Evolutionary conservation across 2,888 invertebrate genomes (phyloP), one percentile per base, ranked within the genome.

Genomic region (Lepidochitona cinerea): DNA sequence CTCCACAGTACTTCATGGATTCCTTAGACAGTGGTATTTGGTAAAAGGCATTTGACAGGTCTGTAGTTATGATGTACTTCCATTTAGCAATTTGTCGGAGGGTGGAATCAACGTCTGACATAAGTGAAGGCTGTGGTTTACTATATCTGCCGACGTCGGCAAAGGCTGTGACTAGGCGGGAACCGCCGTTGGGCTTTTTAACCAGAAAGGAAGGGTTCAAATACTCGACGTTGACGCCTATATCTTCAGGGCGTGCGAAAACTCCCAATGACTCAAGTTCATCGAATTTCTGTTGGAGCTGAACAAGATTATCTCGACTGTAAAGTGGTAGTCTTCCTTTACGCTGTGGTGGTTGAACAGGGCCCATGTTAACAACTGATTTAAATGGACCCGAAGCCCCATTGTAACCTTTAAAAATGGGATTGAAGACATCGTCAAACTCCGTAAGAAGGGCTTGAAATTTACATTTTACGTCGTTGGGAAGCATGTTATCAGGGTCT

Each of bases 121-220:
- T 70, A 14, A 76, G 68, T 3, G 75, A 69, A 1, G 75, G 75
- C 64, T 73, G 71, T 9, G 77, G 77, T 52, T 76, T 78, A 64
- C 68, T 69, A 35, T 75, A 75, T n/a, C 59, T 26, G 12, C 75
- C 73, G 36, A 76, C 64, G 4, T 74, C 69, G 9, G 53, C 66
- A 54, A 75, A 82, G 5, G 81, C 78, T 7, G 81, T 81, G 26
- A 81, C 81, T 9, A 83, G 69, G 14, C 81, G 71, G 68, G 69
- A 76, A 29, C 73, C 76, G 14, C 83, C 79, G 23, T 26, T 37
- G 1, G 70, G 66, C 65, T 79, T 81, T 53, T 79, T 81, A 0
- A 83, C 76, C 12, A 84, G 72, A 64, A 83, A 84, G 4, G 80
- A 79, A 0, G 82, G 84, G 65, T 81, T 83, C 9, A 83, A 41